phyloP scores from a whole-genome alignment of 2,113 vertebrate genomes.

The Peucedramus taeniatus region DNA sequence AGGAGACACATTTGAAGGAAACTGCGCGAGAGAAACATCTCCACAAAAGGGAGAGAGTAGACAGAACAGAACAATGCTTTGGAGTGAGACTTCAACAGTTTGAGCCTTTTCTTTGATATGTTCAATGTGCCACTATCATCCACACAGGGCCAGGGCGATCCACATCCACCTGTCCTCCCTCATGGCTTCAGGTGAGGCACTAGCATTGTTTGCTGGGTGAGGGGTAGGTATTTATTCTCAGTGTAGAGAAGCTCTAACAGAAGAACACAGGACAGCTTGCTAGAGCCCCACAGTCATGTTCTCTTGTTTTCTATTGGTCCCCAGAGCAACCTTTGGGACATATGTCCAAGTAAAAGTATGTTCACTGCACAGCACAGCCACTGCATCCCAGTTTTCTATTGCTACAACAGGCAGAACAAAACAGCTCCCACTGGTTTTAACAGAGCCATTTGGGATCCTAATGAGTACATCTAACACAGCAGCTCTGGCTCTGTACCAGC shows the following conservation, averaged over 20 bases:
- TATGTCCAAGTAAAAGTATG: background rate
- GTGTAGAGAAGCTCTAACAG: background rate
- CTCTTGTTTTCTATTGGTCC: background rate
- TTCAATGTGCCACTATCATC: background rate
- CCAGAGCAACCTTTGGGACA: background rate
- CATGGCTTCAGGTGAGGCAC: background rate
- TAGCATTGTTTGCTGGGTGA: background rate
- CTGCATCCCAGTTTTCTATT: background rate
- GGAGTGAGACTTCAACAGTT: background rate
- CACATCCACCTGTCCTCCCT: background rate
- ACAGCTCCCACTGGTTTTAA: background rate
- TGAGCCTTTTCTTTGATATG: background rate
- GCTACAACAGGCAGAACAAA: background rate
- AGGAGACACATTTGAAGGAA: background rate
- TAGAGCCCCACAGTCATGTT: background rate
- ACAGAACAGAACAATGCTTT: background rate
- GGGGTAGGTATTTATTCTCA: background rate
- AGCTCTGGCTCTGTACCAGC: conserved; percentile 41
- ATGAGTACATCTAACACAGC: conserved; percentile 15
- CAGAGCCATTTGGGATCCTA: background rate
- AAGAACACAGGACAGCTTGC: background rate
- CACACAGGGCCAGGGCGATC: background rate
- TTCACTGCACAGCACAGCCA: background rate
- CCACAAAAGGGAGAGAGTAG: background rate
- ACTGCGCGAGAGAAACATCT: background rate